Conservation (phyloP, 2,113 vertebrate species). For the Lamprotornis superbus region DNA sequence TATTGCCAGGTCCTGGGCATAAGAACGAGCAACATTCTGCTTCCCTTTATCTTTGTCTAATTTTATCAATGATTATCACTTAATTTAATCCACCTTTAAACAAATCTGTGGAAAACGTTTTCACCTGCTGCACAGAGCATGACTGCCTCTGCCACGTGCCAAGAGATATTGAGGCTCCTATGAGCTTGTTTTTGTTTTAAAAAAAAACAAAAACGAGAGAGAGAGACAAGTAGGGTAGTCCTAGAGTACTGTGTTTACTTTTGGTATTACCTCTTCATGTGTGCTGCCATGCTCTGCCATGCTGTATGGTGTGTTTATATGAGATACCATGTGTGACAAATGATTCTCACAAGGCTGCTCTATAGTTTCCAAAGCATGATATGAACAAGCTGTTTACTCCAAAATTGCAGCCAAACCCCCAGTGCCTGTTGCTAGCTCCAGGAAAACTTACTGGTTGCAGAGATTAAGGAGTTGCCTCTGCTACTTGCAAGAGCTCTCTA, state of each 20-base stretch:
- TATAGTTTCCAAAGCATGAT: background rate
- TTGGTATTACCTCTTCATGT: background rate
- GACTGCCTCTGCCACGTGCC: background rate
- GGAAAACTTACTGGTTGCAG: background rate
- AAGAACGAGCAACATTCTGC: background rate
- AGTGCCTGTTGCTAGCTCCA: background rate
- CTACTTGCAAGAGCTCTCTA: background rate
- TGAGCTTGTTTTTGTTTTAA: background rate
- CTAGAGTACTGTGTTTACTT: background rate
- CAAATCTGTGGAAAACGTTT: background rate
- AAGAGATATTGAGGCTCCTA: background rate
- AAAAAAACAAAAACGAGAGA: background rate
- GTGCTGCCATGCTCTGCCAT: no score
- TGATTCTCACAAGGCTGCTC: background rate
- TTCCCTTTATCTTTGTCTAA: background rate
- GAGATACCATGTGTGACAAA: background rate
- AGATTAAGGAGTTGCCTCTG: background rate
- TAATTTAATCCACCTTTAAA: background rate
- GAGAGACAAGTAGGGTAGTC: background rate
- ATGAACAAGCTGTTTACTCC: background rate
- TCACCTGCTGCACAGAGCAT: background rate
- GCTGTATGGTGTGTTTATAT: rapidly evolving
- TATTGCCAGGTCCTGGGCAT: background rate
- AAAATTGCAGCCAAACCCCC: background rate
- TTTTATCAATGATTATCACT: background rate